Conservation (phyloP, 2,797 vertebrate genomes). For the Synanceia verrucosa region DNA sequence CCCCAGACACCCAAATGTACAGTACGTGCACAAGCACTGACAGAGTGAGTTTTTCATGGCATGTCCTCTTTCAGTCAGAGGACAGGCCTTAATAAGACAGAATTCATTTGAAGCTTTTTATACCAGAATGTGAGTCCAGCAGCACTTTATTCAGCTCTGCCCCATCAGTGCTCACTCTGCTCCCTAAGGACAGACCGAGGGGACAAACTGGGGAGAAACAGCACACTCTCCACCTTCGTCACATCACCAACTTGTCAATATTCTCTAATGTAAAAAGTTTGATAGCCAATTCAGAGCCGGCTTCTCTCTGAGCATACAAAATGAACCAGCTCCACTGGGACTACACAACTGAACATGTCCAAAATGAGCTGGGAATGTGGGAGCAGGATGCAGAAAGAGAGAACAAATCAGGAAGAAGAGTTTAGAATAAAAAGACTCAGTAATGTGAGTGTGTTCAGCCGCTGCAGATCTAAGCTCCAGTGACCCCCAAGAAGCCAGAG, state of each 20-base stretch:
- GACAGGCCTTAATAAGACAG: not conserved
- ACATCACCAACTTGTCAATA: slow-evolving; percentile 76
- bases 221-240: slow-evolving; percentile 32
- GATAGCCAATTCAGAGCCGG: slow-evolving; percentile 75
- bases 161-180: slow-evolving; percentile 50
- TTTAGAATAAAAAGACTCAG: slow-evolving; percentile 45
- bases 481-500: slow-evolving; percentile 69
- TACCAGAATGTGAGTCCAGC: slow-evolving; percentile 48
- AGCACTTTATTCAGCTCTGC: slow-evolving; percentile 65
- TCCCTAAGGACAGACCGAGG: slow-evolving; percentile 11
- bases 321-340: slow-evolving; percentile 62
- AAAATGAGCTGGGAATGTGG: slow-evolving; percentile 51
- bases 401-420: slow-evolving; percentile 20
- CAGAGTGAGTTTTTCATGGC: not conserved
- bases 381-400: slow-evolving; percentile 31
- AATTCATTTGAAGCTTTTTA: slow-evolving; percentile 24
- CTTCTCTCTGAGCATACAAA: slow-evolving; percentile 68
- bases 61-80: not conserved
- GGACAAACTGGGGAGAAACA: slow-evolving; percentile 30
- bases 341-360: slow-evolving; percentile 52
- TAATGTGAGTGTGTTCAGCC: slow-evolving; percentile 44
- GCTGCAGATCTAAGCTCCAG: slow-evolving; percentile 59
- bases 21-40: not conserved
- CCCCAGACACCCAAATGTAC: not conserved
- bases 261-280: slow-evolving; percentile 79